Conservation (phyloP, 2,113 vertebrate species). For the Stercorarius parasiticus region DNA sequence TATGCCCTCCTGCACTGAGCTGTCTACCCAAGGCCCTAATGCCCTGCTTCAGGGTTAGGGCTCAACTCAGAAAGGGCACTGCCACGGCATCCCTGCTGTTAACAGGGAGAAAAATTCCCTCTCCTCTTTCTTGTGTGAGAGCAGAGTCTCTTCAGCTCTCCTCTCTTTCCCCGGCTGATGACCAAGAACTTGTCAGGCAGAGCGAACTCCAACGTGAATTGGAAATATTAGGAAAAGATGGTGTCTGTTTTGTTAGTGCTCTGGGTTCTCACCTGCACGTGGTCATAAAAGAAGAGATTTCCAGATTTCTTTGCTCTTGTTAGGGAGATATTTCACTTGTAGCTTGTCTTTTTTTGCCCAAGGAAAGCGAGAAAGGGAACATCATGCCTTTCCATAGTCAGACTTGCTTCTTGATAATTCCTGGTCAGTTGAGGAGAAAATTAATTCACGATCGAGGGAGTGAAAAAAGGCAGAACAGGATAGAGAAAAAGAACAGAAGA, state of each 20-base stretch:
- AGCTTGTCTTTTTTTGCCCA: background rate
- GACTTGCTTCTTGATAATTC: background rate
- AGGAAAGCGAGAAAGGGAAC: background rate
- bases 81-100: background rate
- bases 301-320: background rate
- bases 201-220: background rate
- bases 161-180: background rate
- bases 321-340: background rate
- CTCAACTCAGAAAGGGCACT: background rate
- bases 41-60: background rate
- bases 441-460: background rate
- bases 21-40: background rate
- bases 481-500: background rate
- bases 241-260: background rate
- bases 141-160: background rate
- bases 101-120: background rate
- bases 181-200: background rate
- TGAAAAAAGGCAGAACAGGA: background rate
- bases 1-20: background rate
- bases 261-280: background rate
- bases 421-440: background rate
- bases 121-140: background rate
- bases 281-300: background rate
- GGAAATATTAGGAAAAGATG: background rate
- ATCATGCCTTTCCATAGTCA: background rate